Conservation (phyloP, 2,888 invertebrate species). For the Tenthredo amoena region DNA sequence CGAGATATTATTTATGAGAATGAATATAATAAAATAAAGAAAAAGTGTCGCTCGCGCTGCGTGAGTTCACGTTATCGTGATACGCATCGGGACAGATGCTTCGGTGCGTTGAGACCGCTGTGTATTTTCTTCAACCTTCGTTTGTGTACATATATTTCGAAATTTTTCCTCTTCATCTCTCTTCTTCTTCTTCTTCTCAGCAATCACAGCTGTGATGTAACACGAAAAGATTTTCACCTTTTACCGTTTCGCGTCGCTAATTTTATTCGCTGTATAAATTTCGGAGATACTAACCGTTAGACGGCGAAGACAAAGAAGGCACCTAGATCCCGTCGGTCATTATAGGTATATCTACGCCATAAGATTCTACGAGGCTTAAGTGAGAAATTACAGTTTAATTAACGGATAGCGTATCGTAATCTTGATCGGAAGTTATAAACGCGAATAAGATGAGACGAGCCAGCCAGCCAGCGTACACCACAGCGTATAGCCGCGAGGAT, state of each 20-base stretch:
- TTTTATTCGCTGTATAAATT: slow-evolving; percentile 19
- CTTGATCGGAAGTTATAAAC: slow-evolving; percentile 51
- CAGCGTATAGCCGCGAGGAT: neutral
- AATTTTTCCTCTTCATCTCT: neutral
- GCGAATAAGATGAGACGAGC: slow-evolving; percentile 27
- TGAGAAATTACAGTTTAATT: slow-evolving; percentile 53
- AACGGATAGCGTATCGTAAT: slow-evolving; percentile 45
- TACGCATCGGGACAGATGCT: slow-evolving; percentile 46
- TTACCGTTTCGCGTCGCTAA: slow-evolving; percentile 5
- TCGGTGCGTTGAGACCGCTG: neutral
- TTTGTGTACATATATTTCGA: neutral
- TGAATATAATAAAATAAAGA: slow-evolving; percentile 45
- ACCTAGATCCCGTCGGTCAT: neutral
- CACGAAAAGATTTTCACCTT: neutral
- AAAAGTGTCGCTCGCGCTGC: slow-evolving; percentile 51
- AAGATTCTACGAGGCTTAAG: slow-evolving; percentile 49
- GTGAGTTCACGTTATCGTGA: slow-evolving; percentile 45
- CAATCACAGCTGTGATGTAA: neutral
- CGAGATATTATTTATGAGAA: slow-evolving; percentile 72
- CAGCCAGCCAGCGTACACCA: neutral
- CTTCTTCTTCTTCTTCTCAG: neutral
- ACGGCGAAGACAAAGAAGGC: neutral
- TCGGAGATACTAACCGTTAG: neutral
- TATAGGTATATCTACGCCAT: neutral
- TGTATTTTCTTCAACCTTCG: neutral